Evolutionary conservation across 53 echinoderm and acorn worm species (phyloP).

Genomic region (Pentamera pediparva): DNA sequence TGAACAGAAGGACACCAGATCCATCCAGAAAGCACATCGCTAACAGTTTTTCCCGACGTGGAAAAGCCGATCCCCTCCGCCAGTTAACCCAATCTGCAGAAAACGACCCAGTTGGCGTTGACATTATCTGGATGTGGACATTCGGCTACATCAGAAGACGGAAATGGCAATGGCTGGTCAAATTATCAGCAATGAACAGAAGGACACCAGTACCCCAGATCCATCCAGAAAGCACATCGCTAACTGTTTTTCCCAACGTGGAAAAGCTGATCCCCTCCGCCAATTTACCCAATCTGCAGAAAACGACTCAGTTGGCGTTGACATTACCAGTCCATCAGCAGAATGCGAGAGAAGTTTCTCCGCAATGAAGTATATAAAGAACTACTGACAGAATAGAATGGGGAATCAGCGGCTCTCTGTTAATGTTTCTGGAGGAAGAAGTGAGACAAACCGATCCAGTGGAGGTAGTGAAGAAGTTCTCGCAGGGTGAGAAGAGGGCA

Average conservation of each 20-base stretch:
- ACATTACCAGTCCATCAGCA: conserved; percentile 21
- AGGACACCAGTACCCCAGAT: neutral
- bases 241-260: neutral
- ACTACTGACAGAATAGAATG: conserved; percentile 17
- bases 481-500: neutral
- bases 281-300: conserved; percentile 9
- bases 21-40: neutral
- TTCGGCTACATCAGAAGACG: neutral
- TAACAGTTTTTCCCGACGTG: neutral
- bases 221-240: neutral
- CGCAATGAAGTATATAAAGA: conserved; percentile 28
- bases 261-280: neutral
- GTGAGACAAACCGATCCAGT: neutral
- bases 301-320: conserved; percentile 7
- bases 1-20: neutral
- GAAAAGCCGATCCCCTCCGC: neutral
- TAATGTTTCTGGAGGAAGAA: neutral
- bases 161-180: conserved; percentile 16
- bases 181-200: neutral
- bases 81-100: conserved; percentile 4
- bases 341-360: conserved; percentile 29
- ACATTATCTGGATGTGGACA: neutral
- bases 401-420: conserved; percentile 13
- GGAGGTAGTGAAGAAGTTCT: neutral
- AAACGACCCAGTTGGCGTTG: conserved; percentile 7